Evolutionary conservation across 30 jellyfish, hydroid and myxozoan species (phyloP).

Genomic region (Turritopsis rubra): DNA sequence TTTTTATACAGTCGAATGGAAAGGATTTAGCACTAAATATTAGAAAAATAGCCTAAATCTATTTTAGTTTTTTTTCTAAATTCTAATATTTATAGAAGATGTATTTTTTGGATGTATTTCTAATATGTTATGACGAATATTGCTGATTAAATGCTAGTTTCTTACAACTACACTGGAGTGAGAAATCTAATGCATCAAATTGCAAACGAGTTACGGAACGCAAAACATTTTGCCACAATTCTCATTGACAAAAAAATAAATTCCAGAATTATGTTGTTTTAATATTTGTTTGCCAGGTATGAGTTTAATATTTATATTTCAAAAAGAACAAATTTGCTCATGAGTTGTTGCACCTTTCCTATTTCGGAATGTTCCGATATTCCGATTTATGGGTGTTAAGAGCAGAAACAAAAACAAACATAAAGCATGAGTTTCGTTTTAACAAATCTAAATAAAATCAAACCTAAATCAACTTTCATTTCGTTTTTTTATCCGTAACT

Average conservation of each 20-base stretch:
- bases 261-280: neutral
- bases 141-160: neutral
- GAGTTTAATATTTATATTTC: neutral
- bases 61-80: too few species aligned
- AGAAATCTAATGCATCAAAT: neutral
- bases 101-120: neutral
- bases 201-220: neutral
- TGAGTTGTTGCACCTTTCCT: neutral
- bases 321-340: neutral
- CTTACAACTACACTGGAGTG: neutral
- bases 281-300: neutral
- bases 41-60: neutral
- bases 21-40: neutral
- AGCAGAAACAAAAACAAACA: neutral
- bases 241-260: neutral
- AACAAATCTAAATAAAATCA: too few species aligned
- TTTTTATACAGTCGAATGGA: neutral
- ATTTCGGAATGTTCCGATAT: neutral
- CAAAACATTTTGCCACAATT: neutral
- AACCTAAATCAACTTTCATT: too few species aligned
- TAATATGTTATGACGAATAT: neutral
- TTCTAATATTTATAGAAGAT: neutral
- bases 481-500: too few species aligned
- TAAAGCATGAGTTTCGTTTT: too few species aligned
- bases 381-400: neutral